Evolutionary conservation across 2,113 vertebrate species (phyloP).

Genomic region (Opisthocomus hoazin): DNA sequence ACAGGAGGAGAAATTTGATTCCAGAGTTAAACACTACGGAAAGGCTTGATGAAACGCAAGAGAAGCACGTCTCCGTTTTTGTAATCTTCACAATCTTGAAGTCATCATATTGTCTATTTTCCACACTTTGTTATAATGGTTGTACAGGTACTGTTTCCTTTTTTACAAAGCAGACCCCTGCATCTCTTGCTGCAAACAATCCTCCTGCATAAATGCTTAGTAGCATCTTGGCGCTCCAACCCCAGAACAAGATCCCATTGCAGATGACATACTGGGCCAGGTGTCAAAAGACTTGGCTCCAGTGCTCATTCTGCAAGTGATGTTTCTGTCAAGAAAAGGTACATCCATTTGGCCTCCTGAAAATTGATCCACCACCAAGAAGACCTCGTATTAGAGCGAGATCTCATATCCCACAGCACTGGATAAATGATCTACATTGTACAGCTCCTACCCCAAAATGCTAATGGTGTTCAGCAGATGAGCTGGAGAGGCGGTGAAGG

Average conservation of each 20-base stretch:
- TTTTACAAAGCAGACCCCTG: background rate
- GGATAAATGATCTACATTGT: rapidly evolving
- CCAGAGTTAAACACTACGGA: background rate
- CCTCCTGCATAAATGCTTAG: background rate
- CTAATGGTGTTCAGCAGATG: background rate
- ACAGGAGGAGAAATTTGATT: background rate
- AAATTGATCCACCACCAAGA: background rate
- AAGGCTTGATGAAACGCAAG: background rate
- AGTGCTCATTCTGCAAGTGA: background rate
- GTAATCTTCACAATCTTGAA: background rate
- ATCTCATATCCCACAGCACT: background rate
- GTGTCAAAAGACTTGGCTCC: background rate
- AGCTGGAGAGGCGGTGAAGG: background rate
- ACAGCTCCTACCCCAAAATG: background rate
- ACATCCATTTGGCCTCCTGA: background rate
- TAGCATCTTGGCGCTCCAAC: background rate
- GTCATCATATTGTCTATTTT: background rate
- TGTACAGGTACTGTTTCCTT: background rate
- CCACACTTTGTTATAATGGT: background rate
- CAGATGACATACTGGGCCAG: background rate
- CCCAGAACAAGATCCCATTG: background rate
- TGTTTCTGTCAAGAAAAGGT: background rate
- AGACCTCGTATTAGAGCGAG: background rate
- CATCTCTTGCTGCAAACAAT: background rate
- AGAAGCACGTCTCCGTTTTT: background rate